phyloP scores from a whole-genome alignment of 2,113 vertebrate species.

The Corapipo altera region DNA sequence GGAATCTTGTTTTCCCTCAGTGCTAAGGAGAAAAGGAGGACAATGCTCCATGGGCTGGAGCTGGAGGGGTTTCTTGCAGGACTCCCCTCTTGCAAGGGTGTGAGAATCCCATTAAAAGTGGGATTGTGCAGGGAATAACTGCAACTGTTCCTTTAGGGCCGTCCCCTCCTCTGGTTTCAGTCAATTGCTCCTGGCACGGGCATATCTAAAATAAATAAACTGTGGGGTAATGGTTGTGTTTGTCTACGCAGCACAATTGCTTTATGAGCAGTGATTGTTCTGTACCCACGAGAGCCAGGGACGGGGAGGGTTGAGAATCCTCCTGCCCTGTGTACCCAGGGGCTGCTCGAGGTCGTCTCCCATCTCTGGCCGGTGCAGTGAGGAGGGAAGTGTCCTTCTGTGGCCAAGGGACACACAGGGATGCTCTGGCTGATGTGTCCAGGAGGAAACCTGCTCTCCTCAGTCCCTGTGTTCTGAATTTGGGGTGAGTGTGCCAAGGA shows the following conservation, averaged over 20 bases:
- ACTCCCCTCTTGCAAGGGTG: neutral
- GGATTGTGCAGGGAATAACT: neutral
- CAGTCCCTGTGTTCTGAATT: neutral
- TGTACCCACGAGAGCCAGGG: rapidly evolving
- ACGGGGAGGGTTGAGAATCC: rapidly evolving
- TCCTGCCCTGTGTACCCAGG: neutral
- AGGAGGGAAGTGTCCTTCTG: neutral
- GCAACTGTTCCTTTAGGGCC: rapidly evolving
- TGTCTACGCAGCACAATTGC: neutral
- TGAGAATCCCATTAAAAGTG: neutral
- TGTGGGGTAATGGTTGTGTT: neutral
- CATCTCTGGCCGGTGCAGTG: rapidly evolving
- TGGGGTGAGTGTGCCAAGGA: neutral
- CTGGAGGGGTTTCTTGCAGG: neutral
- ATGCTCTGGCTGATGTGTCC: rapidly evolving
- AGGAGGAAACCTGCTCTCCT: neutral
- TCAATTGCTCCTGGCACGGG: neutral
- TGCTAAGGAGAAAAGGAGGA: neutral
- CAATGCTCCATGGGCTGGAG: neutral
- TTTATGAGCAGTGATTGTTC: neutral
- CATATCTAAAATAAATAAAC: neutral
- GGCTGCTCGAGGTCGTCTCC: neutral
- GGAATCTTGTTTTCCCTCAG: neutral
- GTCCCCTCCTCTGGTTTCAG: neutral
- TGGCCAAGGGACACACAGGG: rapidly evolving